A percentile compares a stretch with the other conserved stretches of the same genome.
Evolutionary conservation across 2,888 invertebrate genomes (phyloP).

Genomic region (Hymenopus coronatus): DNA sequence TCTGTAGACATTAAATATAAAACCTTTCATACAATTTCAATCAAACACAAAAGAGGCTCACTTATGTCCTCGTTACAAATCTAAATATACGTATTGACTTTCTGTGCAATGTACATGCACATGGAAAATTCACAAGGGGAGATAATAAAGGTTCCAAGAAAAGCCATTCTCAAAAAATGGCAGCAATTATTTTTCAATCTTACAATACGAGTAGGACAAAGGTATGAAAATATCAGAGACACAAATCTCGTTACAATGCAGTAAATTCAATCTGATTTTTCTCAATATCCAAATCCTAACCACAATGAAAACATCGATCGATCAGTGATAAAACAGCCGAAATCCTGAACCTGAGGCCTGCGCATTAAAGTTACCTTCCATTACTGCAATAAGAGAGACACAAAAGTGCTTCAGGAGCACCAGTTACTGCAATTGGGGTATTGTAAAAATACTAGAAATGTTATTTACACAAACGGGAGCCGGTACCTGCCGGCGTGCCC

Average conservation of each 20-base stretch:
- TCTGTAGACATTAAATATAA: slow-evolving; percentile 6
- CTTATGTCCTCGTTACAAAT: background rate
- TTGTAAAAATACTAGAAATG: background rate
- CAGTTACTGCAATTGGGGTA: background rate
- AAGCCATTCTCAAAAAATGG: background rate
- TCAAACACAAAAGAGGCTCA: background rate
- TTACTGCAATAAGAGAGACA: background rate
- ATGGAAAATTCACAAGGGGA: background rate
- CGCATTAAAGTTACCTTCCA: background rate
- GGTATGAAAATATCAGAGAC: background rate
- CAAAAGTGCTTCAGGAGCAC: background rate
- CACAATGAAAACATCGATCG: background rate
- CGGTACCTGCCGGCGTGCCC: background rate
- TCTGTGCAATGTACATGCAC: background rate
- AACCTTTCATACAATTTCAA: background rate
- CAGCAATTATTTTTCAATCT: background rate
- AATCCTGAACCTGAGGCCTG: background rate
- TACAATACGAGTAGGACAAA: background rate
- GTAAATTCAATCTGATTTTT: background rate
- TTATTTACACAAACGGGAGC: background rate
- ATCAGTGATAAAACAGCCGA: background rate
- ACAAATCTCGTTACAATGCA: background rate
- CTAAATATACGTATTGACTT: background rate
- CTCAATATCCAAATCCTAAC: background rate
- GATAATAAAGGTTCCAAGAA: background rate